Percentiles rank a stretch among this genome's conserved stretches.
phyloP scores from a whole-genome alignment of 2,797 vertebrate genomes.

The Betta splendens region DNA sequence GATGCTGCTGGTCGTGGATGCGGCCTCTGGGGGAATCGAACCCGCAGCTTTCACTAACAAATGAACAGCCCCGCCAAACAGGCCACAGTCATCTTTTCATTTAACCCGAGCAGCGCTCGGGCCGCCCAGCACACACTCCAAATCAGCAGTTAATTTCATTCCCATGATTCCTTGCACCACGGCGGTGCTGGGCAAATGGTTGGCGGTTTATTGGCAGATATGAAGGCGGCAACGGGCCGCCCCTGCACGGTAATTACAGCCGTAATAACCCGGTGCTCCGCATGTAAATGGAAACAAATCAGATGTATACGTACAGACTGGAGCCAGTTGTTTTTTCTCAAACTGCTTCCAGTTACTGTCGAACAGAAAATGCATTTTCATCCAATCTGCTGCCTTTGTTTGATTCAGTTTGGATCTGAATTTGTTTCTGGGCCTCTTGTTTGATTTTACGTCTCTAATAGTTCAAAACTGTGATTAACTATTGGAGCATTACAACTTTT shows the following conservation, averaged over 20 bases:
- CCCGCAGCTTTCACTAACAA: slow-evolving; percentile 60
- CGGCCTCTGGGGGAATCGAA: slow-evolving; percentile 66
- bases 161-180: slow-evolving; percentile 50
- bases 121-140: slow-evolving; percentile 32
- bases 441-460: not conserved
- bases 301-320: slow-evolving; percentile 34
- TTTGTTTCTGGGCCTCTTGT: too few species aligned
- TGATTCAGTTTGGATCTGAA: too few species aligned
- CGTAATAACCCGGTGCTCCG: slow-evolving; percentile 54
- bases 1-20: not conserved
- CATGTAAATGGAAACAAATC: slow-evolving; percentile 65
- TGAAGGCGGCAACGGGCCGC: slow-evolving; percentile 32
- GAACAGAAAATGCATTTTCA: slow-evolving; percentile 4
- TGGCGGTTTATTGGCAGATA: slow-evolving; percentile 61
- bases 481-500: too few species aligned
- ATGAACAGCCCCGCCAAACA: slow-evolving; percentile 65
- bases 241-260: slow-evolving; percentile 45
- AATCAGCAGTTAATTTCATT: slow-evolving; percentile 66
- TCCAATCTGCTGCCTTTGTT: slow-evolving; percentile 24
- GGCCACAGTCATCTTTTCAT: slow-evolving; percentile 62
- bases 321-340: not conserved
- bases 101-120: slow-evolving; percentile 46
- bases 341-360: slow-evolving; percentile 8
- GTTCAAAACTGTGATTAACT: too few species aligned
- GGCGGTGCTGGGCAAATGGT: not conserved